Evolutionary conservation across 2,113 vertebrate genomes (phyloP), one percentile per base, ranked within the genome.

Genomic region (Dinomys branickii): DNA sequence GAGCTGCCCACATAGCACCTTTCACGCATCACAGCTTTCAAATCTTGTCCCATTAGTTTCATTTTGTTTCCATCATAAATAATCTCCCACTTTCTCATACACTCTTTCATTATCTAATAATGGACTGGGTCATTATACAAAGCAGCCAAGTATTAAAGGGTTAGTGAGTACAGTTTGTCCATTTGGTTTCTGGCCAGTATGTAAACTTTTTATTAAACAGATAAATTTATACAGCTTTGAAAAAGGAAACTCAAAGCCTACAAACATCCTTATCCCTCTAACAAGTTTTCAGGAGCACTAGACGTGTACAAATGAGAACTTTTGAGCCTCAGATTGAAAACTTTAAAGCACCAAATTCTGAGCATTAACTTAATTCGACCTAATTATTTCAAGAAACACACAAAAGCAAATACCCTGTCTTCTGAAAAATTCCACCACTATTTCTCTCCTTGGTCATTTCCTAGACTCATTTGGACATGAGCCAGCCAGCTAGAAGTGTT

Each of bases 1-100:
- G 97, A 98, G 96, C 98, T 98, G 97, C 98, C 98, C 98, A 98
- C 98, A 99, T 98, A 98, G 98, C 97, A 98, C 98, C 98, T 99
- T 99, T 99, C 99, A 99, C 98, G 99, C 99, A 99, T 99, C 98
- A 98, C 97, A 98, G 99, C 98, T 98, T 98, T 98, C 98, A 98
- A 98, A 98, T 99, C 98, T 99, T 98, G 98, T 98, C 98, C 98
- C 98, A 99, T 99, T 99, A 99, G 98, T 98, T 99, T 99, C 99
- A 99, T 99, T 99, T 98, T 98, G 98, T 99, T 98, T 99, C 99
- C 97, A 98, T 99, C 98, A 99, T 99, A 99, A 99, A 98, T 99
- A 99, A 98, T 99, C 98, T 98, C 98, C 98, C 98, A 98, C 98
- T 98, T 98, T 98, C 98, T 98, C 98, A 98, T 98, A 99, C 98